Conservation (phyloP, 2,888 invertebrate species). For the Monoplex corrugatus region DNA sequence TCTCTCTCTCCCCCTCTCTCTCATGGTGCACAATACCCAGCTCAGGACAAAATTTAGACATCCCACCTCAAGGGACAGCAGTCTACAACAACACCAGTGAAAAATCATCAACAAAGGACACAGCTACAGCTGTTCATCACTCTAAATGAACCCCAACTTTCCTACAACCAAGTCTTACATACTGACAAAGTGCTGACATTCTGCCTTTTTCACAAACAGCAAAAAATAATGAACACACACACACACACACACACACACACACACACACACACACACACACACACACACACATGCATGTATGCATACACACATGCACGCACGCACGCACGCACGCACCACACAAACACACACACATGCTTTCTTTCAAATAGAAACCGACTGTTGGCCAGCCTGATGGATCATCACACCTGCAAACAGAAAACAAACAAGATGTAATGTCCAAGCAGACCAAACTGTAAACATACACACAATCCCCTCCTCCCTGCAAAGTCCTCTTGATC, state of each 20-base stretch:
- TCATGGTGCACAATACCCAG: too few relatives aligned
- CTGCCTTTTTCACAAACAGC: neutral
- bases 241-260: neutral
- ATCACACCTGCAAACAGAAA: too few relatives aligned
- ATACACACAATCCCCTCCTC: too few relatives aligned
- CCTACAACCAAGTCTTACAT: too few relatives aligned
- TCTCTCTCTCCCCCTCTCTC: too few relatives aligned
- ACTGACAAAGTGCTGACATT: too few relatives aligned
- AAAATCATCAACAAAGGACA: neutral
- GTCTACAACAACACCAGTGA: neutral
- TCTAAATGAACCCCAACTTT: too few relatives aligned
- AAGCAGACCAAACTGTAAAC: too few relatives aligned
- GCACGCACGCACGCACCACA: neutral
- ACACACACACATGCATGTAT: neutral
- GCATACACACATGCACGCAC: neutral
- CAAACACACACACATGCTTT: neutral
- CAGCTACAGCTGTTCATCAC: too few relatives aligned
- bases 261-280: neutral
- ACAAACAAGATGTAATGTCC: too few relatives aligned
- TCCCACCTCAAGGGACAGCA: neutral
- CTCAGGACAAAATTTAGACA: neutral
- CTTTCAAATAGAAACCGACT: neutral
- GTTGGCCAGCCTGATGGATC: too few relatives aligned
- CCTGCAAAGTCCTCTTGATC: too few relatives aligned
- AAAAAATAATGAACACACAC: neutral